Base-by-base conservation (phyloP, 2,888 invertebrate species). In the Platycheirus rosarum region DNA sequence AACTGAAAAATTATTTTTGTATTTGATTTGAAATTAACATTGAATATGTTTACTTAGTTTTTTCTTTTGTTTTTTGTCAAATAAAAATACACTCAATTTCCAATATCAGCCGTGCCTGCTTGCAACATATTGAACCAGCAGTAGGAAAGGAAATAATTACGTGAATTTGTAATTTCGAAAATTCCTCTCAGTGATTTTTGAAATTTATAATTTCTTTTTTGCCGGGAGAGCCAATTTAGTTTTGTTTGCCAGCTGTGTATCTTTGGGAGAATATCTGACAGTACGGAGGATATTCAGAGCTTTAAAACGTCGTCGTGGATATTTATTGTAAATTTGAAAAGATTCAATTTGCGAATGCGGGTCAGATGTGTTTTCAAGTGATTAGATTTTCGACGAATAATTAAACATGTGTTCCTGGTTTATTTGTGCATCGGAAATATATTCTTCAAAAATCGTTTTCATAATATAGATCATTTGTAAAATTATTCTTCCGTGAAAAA, bases 151-250 rank as follows among this genome's bases (percentile, higher is more conserved):
- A 62, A 65, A 70, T 63, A 65, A 65, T 69, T 75, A 70, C 44
- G 51, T 49, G 48, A 18, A 65, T 70, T 75, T 80, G 48, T 48
- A 37, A 68, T 23, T 40, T 57, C 23, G 53, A 55, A 73, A 79
- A 49, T 48, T 70, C 60, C 32, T 18, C 23, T 62, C 49, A 42
- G 63, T 79, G 32, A 13, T 26, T 70, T 75, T 74, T 48, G 48
- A 70, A 69, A 75, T 75, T 57, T 70, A 80, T 65, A 70, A 75
- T 75, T 57, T 70, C 75, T 65, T 66, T 40, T 80, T 75, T 62
- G 53, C 80, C 76, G 65, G 62, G 75, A 76, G 70, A 48, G 35
- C 32, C 65, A 53, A 40, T 60, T 66, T 55, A n/a, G 46, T 60
- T 51, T 65, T 40, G 18, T 32, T 65, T 35, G 62, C 37, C 29